These are phyloP conservation scores for Mus minutoides DNA, from an alignment of 2,797 vertebrate species.

Conservation along the genomic window DNA sequence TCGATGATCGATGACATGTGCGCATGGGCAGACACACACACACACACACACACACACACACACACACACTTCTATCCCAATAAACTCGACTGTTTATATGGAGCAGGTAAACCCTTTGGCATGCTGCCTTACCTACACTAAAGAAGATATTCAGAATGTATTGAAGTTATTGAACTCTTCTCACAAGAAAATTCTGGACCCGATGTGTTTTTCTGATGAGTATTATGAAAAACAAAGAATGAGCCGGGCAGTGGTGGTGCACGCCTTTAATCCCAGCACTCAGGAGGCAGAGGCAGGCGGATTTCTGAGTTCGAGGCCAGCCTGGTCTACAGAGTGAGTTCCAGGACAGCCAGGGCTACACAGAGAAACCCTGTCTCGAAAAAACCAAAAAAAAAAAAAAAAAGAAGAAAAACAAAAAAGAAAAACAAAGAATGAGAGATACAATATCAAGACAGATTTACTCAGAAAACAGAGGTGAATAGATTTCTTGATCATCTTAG, in stretches of 20 bases:
- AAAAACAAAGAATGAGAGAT: constrained; percentile 5
- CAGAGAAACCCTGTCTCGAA: too few relatives aligned
- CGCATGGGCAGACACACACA: rapidly evolving
- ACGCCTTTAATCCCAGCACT: too few relatives aligned
- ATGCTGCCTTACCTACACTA: background rate
- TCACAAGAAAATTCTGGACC: background rate
- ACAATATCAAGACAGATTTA: background rate
- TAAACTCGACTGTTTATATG: background rate
- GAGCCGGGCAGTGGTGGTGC: too few relatives aligned
- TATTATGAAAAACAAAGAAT: background rate
- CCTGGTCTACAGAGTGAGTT: too few relatives aligned
- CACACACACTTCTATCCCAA: background rate
- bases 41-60: background rate
- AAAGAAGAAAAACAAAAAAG: too few relatives aligned
- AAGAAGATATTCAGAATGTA: background rate
- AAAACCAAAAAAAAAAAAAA: too few relatives aligned
- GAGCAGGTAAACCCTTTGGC: background rate
- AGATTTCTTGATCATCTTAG: background rate
- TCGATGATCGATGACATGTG: background rate
- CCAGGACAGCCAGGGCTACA: too few relatives aligned
- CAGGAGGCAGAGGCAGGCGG: too few relatives aligned
- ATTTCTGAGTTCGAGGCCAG: too few relatives aligned
- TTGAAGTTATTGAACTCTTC: constrained; percentile 14
- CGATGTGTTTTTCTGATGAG: background rate
- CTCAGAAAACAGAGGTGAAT: constrained; percentile 20